Conservation (phyloP, 2,888 invertebrate species). For the Notocelia uddmanniana region DNA sequence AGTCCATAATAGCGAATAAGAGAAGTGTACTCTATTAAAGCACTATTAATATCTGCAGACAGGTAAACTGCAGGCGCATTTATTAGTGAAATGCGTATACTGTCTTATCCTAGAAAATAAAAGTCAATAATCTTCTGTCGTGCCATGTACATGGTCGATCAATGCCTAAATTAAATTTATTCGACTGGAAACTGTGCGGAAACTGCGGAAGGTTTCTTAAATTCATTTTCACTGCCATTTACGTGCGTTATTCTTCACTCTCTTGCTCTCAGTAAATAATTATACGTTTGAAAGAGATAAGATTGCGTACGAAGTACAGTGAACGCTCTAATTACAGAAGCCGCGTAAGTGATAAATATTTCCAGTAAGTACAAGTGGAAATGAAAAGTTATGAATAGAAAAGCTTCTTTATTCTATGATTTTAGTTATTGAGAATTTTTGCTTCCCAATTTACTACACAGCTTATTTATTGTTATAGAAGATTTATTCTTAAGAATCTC, state of each 20-base stretch:
- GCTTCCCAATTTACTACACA: too few species aligned
- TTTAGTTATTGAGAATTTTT: too few species aligned
- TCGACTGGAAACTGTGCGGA: not conserved
- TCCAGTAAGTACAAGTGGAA: slow-evolving; percentile 13
- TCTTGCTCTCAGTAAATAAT: not conserved
- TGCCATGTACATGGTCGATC: not conserved
- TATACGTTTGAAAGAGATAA: slow-evolving; percentile 1
- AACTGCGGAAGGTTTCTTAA: not conserved
- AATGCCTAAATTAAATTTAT: not conserved
- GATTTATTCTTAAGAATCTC: too few species aligned
- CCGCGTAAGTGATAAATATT: not conserved
- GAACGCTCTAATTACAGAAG: slow-evolving; percentile 27
- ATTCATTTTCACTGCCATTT: slow-evolving; percentile 8
- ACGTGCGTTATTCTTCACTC: slow-evolving; percentile 1
- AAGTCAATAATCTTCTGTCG: not conserved
- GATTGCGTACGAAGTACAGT: slow-evolving; percentile 22
- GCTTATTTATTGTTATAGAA: too few species aligned
- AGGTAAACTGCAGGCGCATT: too few species aligned
- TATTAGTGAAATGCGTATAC: too few species aligned
- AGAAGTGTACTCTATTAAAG: too few species aligned
- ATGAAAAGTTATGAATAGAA: too few species aligned
- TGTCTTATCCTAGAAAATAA: too few species aligned
- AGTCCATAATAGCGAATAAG: too few species aligned
- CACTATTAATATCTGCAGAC: too few species aligned
- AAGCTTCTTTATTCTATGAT: too few species aligned